Percentiles rank a stretch among this genome's conserved stretches.
Evolutionary conservation across 2,888 invertebrate genomes (phyloP).

Genomic region (Hirudinaria manillensis): DNA sequence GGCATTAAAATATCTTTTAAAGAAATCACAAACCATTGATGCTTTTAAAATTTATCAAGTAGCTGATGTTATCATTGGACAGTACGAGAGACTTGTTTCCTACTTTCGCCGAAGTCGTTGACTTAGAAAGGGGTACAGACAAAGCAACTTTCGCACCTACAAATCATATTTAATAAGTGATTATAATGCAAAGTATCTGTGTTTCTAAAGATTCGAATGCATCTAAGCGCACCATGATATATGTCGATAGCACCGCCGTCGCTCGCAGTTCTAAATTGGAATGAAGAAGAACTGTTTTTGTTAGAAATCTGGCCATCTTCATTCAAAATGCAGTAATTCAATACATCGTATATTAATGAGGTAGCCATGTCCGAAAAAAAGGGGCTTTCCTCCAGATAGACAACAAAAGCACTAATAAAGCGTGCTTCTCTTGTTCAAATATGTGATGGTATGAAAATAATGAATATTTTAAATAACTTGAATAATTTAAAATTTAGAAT

Average conservation of each 20-base stretch:
- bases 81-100: conserved; percentile 68
- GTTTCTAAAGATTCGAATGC: too few relatives aligned
- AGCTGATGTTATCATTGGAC: conserved; percentile 67
- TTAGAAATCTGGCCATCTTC: conserved; percentile 47
- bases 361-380: conserved; percentile 35
- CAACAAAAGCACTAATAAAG: too few relatives aligned
- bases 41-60: conserved; percentile 64
- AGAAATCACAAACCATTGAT: conserved; percentile 32
- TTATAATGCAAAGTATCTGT: too few relatives aligned
- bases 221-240: conserved; percentile 44
- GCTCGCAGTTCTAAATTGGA: conserved; percentile 43
- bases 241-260: conserved; percentile 44
- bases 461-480: too few relatives aligned
- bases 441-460: too few relatives aligned
- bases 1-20: background rate
- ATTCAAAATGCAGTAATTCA: conserved; percentile 46
- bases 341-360: conserved; percentile 48
- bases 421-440: too few relatives aligned
- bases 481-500: too few relatives aligned
- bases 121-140: conserved; percentile 28
- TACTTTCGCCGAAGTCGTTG: conserved; percentile 51
- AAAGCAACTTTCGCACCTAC: conserved; percentile 32
- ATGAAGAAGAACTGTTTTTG: conserved; percentile 40
- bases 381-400: too few relatives aligned
- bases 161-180: background rate